Evolutionary conservation across 2,888 invertebrate species (phyloP), one percentile per base, ranked within the genome.

Genomic region (Lydus trimaculatus): DNA sequence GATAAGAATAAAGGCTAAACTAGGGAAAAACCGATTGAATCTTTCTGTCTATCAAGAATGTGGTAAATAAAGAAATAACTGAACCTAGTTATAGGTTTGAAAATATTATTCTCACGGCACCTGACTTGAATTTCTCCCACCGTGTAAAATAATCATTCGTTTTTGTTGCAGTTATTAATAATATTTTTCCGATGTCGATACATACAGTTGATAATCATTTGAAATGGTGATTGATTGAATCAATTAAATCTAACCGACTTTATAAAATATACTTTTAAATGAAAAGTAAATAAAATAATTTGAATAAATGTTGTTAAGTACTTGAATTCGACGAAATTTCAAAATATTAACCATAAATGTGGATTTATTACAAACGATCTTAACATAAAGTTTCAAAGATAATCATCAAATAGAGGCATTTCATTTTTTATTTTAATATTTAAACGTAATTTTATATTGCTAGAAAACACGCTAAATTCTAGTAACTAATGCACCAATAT

Each of bases 31-130:
- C n/a, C n/a, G n/a, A n/a, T n/a, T n/a, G n/a, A n/a, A n/a, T n/a
- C n/a, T n/a, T n/a, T n/a, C n/a, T n/a, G n/a, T n/a, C n/a, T n/a
- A n/a, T n/a, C n/a, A n/a, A n/a, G n/a, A n/a, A n/a, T n/a, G n/a
- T n/a, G n/a, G n/a, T 43, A 48, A 20, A 20, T 48, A 5, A 48
- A 48, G 20, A 48, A 48, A 48, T 48, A 20, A 11, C 3, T 1
- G 2, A 8, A 7, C 63, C 60, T 63, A 61, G 63, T 62, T 65
- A 60, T 63, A 63, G 60, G 56, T 65, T 65, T 60, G 61, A 59
- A 69, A 69, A 69, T 65, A 65, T 69, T 63, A 63, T 69, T 69
- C 69, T 69, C 69, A 69, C 69, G 69, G 68, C 61, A 67, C 64
- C 56, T 65, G 65, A 68, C 68, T 68, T 65, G 63, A 68, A 64